Percentiles rank a stretch among this genome's conserved stretches.
These are phyloP conservation scores for Acinonyx jubatus DNA, from an alignment of 2,113 vertebrate species.

Conservation along the genomic window DNA sequence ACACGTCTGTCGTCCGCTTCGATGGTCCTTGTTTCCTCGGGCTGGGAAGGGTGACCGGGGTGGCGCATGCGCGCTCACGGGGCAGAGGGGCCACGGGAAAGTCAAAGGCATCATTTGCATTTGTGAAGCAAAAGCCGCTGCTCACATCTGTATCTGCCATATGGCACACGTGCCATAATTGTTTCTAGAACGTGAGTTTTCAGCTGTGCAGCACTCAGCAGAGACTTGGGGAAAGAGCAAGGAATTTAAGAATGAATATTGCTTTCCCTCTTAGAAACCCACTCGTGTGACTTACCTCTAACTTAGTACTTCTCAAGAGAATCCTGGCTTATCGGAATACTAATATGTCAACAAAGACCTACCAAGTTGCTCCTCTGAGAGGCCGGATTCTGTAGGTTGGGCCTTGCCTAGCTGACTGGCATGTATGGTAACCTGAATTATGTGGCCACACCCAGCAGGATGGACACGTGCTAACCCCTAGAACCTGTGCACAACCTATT, in stretches of 20 bases:
- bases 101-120: not conserved
- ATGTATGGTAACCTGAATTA: no score
- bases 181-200: not conserved
- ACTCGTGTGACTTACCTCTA: not conserved
- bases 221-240: not conserved
- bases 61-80: rapidly evolving
- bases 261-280: not conserved
- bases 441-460: rapidly evolving
- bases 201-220: not conserved
- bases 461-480: not conserved
- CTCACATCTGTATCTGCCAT: slow-evolving; percentile 40
- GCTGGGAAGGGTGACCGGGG: rapidly evolving
- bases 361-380: not conserved
- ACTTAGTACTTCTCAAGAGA: not conserved
- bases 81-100: not conserved
- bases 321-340: not conserved
- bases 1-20: rapidly evolving
- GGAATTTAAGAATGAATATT: not conserved
- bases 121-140: not conserved
- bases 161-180: not conserved
- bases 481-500: no score
- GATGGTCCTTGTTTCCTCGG: not conserved
- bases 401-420: not conserved
- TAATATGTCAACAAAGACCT: not conserved
- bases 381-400: not conserved